These are phyloP conservation scores for Hydractinia echinata DNA, from an alignment of 30 jellyfish, hydroid and myxozoan species.

Conservation along the genomic window DNA sequence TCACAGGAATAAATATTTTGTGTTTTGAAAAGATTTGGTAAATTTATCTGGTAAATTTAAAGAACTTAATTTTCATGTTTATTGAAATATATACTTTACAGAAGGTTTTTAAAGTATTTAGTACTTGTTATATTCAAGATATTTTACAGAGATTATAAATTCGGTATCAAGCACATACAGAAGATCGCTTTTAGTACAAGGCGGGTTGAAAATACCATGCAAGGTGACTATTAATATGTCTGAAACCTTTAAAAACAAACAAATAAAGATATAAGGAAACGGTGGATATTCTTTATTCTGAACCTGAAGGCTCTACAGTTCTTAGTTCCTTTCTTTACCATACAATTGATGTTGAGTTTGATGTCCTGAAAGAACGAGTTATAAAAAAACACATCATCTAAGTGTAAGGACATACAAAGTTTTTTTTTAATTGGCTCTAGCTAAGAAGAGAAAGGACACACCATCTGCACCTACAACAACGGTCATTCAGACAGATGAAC, in stretches of 20 bases:
- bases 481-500: slow-evolving; percentile 4
- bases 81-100: no score
- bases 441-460: slow-evolving; percentile 9
- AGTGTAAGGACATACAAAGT: neutral
- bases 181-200: slow-evolving; percentile 9
- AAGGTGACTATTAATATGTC: slow-evolving; percentile 8
- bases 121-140: no score
- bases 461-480: slow-evolving; percentile 10
- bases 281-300: slow-evolving; percentile 5
- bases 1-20: no score
- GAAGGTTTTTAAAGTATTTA: no score
- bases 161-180: neutral
- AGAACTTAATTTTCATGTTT: no score
- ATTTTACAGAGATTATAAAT: no score
- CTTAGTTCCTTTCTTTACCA: slow-evolving; percentile 7
- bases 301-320: slow-evolving; percentile 1
- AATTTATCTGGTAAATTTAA: no score
- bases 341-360: slow-evolving; percentile 8
- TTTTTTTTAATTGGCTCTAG: neutral
- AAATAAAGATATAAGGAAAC: neutral
- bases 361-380: neutral
- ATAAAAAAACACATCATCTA: neutral
- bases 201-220: slow-evolving; percentile 20
- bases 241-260: slow-evolving; percentile 3
- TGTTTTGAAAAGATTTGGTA: no score